Conservation (phyloP, 1,140 invertebrate species). For the Cephus cinctus region DNA sequence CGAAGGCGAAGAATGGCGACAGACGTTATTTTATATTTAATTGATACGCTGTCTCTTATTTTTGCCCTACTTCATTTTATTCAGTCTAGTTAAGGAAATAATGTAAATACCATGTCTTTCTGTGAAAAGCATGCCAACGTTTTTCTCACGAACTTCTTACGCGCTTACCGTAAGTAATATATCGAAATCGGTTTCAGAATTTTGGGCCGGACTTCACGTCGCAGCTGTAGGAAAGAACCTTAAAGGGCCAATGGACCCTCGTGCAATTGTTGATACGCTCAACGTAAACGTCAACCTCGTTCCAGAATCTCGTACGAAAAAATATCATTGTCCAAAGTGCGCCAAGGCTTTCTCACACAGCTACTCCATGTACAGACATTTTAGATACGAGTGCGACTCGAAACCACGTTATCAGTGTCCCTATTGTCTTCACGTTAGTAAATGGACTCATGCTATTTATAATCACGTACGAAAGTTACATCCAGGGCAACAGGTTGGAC, state of each 20-base stretch:
- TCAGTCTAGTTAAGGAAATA: too few relatives aligned
- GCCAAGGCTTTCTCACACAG: slow-evolving; percentile 48
- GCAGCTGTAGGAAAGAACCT: too few relatives aligned
- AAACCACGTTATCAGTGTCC: slow-evolving; percentile 66
- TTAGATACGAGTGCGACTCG: slow-evolving; percentile 69
- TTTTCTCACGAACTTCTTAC: too few relatives aligned
- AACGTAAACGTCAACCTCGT: neutral
- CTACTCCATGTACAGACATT: slow-evolving; percentile 64
- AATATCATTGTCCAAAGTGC: slow-evolving; percentile 43
- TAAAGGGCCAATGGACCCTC: too few relatives aligned
- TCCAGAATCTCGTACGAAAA: slow-evolving; percentile 8
- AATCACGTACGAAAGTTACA: slow-evolving; percentile 46
- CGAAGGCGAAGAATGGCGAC: too few relatives aligned
- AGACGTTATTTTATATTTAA: too few relatives aligned
- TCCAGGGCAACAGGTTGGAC: slow-evolving; percentile 30
- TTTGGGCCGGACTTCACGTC: slow-evolving; percentile 7
- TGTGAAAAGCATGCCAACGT: too few relatives aligned
- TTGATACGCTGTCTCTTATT: too few relatives aligned
- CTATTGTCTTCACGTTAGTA: slow-evolving; percentile 48
- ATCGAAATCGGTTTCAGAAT: slow-evolving; percentile 34
- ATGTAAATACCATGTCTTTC: too few relatives aligned
- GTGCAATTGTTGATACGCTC: too few relatives aligned
- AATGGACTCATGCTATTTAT: slow-evolving; percentile 46
- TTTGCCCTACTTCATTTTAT: too few relatives aligned
- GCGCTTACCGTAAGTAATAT: too few relatives aligned